Conservation (phyloP, 92 coral and sea anemone species). For the Diadumene lineata region DNA sequence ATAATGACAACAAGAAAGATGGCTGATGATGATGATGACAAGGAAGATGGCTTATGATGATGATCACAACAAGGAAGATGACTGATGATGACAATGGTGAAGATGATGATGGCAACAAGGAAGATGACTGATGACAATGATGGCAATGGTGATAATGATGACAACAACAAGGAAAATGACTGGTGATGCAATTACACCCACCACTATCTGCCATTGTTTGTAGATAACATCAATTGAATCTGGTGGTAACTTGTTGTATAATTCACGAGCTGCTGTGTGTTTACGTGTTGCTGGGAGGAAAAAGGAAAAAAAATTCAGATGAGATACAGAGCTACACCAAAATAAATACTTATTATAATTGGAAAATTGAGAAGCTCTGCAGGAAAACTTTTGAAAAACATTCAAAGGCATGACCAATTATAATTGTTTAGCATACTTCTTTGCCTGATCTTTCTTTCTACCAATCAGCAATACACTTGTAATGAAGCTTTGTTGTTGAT, state of each 20-base stretch:
- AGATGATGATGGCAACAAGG: not conserved
- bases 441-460: too few species aligned
- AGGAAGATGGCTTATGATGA: not conserved
- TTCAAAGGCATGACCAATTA: too few species aligned
- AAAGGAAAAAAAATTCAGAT: too few species aligned
- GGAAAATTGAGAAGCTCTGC: too few species aligned
- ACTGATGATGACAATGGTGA: not conserved
- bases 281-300: conserved; percentile 51
- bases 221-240: conserved; percentile 91
- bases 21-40: not conserved
- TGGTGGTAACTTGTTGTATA: conserved; percentile 84
- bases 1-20: not conserved
- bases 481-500: too few species aligned
- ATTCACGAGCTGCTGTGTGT: conserved; percentile 97
- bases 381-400: too few species aligned
- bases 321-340: too few species aligned
- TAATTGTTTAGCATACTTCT: too few species aligned
- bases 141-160: not conserved
- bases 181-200: conserved; percentile 22
- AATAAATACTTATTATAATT: too few species aligned
- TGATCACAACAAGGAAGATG: not conserved
- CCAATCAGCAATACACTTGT: too few species aligned
- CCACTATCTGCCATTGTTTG: conserved; percentile 93
- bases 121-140: not conserved
- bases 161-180: not conserved